Percentiles rank a stretch among this genome's conserved stretches.
Evolutionary conservation across 2,888 invertebrate genomes (phyloP).

Genomic region (Abrostola triplasia): DNA sequence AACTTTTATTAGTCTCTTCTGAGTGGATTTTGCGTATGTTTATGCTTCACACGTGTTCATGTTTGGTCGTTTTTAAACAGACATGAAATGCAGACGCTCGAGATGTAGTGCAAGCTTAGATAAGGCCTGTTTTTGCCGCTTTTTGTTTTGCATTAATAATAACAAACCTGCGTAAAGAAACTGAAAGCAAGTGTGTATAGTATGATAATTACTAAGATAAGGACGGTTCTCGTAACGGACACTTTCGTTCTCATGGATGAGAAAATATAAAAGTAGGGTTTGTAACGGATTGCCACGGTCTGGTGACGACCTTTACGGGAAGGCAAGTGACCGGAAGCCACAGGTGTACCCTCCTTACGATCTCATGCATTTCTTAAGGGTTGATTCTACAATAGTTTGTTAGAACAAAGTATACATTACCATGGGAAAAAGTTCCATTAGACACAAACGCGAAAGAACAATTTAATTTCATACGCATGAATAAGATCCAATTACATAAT

Average conservation of each 20-base stretch:
- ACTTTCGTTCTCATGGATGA: conserved; percentile 46
- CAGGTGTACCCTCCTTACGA: conserved; percentile 67
- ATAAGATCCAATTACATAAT: conserved; percentile 40
- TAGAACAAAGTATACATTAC: conserved; percentile 24
- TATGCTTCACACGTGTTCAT: conserved; percentile 62
- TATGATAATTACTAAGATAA: conserved; percentile 26
- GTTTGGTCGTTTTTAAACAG: conserved; percentile 58
- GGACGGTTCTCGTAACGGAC: conserved; percentile 40
- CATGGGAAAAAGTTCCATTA: conserved; percentile 8
- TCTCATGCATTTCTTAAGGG: conserved; percentile 33
- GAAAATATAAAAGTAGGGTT: conserved; percentile 46
- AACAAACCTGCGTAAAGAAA: conserved; percentile 38
- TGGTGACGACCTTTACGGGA: conserved; percentile 73
- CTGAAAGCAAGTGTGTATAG: conserved; percentile 25
- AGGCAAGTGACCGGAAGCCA: conserved; percentile 70
- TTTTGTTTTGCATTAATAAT: conserved; percentile 35
- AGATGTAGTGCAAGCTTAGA: conserved; percentile 35
- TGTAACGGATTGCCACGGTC: conserved; percentile 84
- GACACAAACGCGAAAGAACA: conserved; percentile 35
- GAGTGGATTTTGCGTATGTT: conserved; percentile 68
- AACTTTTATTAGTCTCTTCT: conserved; percentile 48
- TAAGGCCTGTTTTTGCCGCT: conserved; percentile 32
- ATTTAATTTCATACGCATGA: conserved; percentile 51
- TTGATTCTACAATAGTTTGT: conserved; percentile 3
- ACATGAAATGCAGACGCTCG: conserved; percentile 44